Evolutionary conservation across 2,888 invertebrate species (phyloP), one percentile per base, ranked within the genome.

Genomic region (Eupithecia insigniata): DNA sequence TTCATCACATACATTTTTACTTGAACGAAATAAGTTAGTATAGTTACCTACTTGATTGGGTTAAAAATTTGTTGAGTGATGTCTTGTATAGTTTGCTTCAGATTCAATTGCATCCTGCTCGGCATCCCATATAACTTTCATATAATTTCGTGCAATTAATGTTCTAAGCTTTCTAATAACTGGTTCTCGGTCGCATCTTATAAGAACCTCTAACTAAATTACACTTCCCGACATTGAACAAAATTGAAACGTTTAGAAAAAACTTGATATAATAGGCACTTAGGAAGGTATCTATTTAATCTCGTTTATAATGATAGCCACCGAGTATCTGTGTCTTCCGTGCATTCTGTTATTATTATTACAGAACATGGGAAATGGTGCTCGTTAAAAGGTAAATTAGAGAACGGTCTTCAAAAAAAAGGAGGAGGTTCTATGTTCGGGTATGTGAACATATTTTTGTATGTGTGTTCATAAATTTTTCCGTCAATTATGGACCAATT

Each of bases 201-300:
- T 78, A 78, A 78, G 76, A 77, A 80, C 79, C 73, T 4, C 76
- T 77, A 83, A 84, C 82, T 84, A 80, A 81, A 70, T 73, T 73
- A 67, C 74, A 79, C 82, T 88, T 87, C 87, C 86, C 84, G 82
- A 67, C 76, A 85, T 86, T 85, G 81, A 79, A 75, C 61, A 78
- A 79, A 36, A 82, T 76, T n/a, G n/a, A 79, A 80, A 78, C 79
- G 74, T 75, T 85, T 81, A 83, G 84, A 86, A 86, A 80, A 82
- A 72, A 64, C n/a, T 34, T 66, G 39, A 39, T 61, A n/a, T 71
- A 71, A 67, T 70, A 39, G 36, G 36, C 70, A 66, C 34, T 64
- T 34, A 39, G 14, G 22, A 34, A 32, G 36, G 36, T 36, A 64
- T 64, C 64, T 36, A 64, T 36, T 64, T 64, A 36, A 64, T 64